Conservation (phyloP, 2,888 invertebrate species). For the Notocelia uddmanniana region DNA sequence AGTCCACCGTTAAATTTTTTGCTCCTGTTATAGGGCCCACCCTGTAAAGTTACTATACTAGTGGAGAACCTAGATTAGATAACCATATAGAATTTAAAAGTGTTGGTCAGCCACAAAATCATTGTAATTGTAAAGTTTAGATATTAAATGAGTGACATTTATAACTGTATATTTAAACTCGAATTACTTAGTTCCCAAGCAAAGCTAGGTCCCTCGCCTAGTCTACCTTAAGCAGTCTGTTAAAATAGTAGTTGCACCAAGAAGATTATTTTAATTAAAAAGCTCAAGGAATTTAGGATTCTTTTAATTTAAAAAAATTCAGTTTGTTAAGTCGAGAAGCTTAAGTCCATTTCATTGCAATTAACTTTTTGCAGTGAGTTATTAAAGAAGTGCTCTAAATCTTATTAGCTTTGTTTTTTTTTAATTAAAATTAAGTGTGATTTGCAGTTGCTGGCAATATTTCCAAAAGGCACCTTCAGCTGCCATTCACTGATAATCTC, state of each 20-base stretch:
- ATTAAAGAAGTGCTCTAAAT: neutral
- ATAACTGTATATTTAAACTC: too few relatives aligned
- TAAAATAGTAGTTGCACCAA: neutral
- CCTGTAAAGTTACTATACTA: too few relatives aligned
- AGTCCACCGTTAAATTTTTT: too few relatives aligned
- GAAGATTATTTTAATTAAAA: slow-evolving; percentile 38
- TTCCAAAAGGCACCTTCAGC: too few relatives aligned
- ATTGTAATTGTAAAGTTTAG: too few relatives aligned
- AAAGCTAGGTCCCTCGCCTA: neutral
- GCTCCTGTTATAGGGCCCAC: too few relatives aligned
- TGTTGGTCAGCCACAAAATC: too few relatives aligned
- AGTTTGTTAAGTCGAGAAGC: slow-evolving; percentile 1
- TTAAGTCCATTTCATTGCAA: neutral
- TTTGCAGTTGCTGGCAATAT: too few relatives aligned
- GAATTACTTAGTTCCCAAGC: neutral
- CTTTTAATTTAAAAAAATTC: slow-evolving; percentile 13
- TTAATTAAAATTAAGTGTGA: neutral
- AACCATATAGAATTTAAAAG: too few relatives aligned
- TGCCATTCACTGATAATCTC: too few relatives aligned
- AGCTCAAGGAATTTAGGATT: slow-evolving; percentile 21
- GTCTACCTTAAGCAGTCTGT: neutral
- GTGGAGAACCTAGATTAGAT: too few relatives aligned
- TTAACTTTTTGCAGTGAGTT: neutral
- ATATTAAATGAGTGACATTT: too few relatives aligned
- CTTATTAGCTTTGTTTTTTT: neutral